Evolutionary conservation across 2,113 vertebrate genomes (phyloP).

Genomic region (Cephalopterus ornatus): DNA sequence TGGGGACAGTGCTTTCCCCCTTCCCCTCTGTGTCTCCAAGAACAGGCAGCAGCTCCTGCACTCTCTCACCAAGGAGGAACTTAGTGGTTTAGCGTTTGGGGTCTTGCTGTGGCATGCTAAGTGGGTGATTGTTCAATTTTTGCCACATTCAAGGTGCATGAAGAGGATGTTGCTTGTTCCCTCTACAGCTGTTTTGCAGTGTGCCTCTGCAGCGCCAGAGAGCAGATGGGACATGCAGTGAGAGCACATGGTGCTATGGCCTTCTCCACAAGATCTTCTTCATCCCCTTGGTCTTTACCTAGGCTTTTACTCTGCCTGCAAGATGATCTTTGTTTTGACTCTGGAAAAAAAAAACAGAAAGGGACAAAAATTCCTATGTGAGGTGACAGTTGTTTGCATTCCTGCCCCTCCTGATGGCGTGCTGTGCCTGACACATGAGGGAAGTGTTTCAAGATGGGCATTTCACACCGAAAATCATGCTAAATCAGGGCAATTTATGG

Average conservation of each 20-base stretch:
- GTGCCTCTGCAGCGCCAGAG: background rate
- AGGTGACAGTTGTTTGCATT: fast-evolving
- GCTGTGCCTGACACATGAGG: too few relatives aligned
- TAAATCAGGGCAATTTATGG: background rate
- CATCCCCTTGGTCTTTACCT: too few relatives aligned
- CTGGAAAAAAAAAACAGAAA: background rate
- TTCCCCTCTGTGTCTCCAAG: too few relatives aligned
- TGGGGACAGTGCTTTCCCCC: fast-evolving
- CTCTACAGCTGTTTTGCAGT: fast-evolving
- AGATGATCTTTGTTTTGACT: background rate
- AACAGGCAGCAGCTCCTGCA: fast-evolving
- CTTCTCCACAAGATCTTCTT: background rate
- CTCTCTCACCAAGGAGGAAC: background rate
- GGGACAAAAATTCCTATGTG: fast-evolving
- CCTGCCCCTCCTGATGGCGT: background rate
- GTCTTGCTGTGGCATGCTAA: background rate
- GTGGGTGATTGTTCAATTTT: fast-evolving
- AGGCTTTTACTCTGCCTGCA: background rate
- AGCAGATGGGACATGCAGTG: background rate
- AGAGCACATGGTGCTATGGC: fast-evolving
- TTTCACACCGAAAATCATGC: background rate
- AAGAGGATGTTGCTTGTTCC: fast-evolving
- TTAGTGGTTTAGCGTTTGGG: background rate
- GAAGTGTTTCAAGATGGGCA: background rate
- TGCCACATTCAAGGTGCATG: fast-evolving